Evolutionary conservation across 2,888 invertebrate species (phyloP).

Genomic region (Idaea straminata): DNA sequence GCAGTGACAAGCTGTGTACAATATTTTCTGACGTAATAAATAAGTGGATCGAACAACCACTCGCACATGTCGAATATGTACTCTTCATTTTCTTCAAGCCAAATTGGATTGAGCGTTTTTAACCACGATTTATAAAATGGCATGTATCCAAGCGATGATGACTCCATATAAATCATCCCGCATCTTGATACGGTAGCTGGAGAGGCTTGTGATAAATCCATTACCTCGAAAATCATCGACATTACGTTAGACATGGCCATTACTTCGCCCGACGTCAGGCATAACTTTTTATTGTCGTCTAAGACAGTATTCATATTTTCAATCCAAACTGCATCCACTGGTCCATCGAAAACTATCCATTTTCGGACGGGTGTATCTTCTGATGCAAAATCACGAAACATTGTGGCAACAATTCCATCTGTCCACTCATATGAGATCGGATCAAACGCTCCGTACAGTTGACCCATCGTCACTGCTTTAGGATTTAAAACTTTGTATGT

Average conservation of each 20-base stretch:
- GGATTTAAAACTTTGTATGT: constrained; percentile 92
- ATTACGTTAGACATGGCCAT: constrained; percentile 89
- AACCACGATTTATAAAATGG: constrained; percentile 92
- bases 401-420: constrained; percentile 91
- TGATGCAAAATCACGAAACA: constrained; percentile 88
- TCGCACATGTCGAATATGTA: constrained; percentile 82
- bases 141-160: constrained; percentile 89
- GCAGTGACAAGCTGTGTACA: constrained; percentile 83
- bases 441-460: constrained; percentile 95
- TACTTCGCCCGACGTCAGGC: constrained; percentile 92
- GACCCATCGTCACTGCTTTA: constrained; percentile 95
- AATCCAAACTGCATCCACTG: constrained; percentile 94
- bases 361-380: constrained; percentile 88
- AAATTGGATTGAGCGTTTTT: constrained; percentile 80
- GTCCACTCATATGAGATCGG: constrained; percentile 95
- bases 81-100: constrained; percentile 82
- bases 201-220: constrained; percentile 91
- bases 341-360: constrained; percentile 96
- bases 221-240: constrained; percentile 94
- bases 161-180: constrained; percentile 95
- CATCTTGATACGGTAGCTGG: constrained; percentile 94
- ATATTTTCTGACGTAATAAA: constrained; percentile 85
- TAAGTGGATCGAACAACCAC: constrained; percentile 89
- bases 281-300: constrained; percentile 93
- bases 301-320: constrained; percentile 94